Evolutionary conservation across 64 coral and sea anemone genomes (phyloP).

Genomic region (Pocillopora verrucosa): DNA sequence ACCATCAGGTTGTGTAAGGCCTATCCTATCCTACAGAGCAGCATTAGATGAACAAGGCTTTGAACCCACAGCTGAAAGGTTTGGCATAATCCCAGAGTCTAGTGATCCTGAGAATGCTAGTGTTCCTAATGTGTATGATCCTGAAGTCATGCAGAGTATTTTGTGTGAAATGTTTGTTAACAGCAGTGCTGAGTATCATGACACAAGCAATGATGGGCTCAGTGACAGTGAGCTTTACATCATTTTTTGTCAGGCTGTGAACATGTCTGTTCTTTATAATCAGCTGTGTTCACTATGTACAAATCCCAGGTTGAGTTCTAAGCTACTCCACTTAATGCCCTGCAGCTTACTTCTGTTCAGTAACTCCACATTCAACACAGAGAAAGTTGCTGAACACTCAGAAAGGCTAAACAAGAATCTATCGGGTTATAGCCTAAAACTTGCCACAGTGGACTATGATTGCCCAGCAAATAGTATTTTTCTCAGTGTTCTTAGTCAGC

Average conservation of each 20-base stretch:
- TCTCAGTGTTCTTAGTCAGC: no score
- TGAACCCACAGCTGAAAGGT: conserved; percentile 43
- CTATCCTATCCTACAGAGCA: conserved; percentile 45
- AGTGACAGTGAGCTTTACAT: conserved; percentile 26
- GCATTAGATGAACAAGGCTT: conserved; percentile 36
- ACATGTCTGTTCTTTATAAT: conserved; percentile 39
- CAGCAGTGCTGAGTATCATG: conserved; percentile 4
- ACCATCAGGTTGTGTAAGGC: conserved; percentile 37
- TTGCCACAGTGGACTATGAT: not conserved
- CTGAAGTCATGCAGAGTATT: conserved; percentile 44
- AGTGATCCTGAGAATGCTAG: conserved; percentile 24
- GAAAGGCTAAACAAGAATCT: conserved; percentile 1
- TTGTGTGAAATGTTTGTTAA: conserved; percentile 14
- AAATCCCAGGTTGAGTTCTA: no score
- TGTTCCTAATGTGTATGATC: conserved; percentile 17
- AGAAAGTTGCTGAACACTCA: conserved; percentile 1
- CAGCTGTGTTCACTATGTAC: conserved; percentile 42
- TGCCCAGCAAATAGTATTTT: conserved; percentile 8
- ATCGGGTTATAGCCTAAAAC: not conserved
- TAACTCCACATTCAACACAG: no score
- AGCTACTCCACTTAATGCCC: no score
- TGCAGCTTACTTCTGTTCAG: no score
- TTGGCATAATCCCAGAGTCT: conserved; percentile 44
- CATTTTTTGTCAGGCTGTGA: conserved; percentile 19
- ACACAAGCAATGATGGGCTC: no score